These are phyloP conservation scores for Lydus trimaculatus DNA, from an alignment of 2,888 invertebrate genomes.

Conservation along the genomic window DNA sequence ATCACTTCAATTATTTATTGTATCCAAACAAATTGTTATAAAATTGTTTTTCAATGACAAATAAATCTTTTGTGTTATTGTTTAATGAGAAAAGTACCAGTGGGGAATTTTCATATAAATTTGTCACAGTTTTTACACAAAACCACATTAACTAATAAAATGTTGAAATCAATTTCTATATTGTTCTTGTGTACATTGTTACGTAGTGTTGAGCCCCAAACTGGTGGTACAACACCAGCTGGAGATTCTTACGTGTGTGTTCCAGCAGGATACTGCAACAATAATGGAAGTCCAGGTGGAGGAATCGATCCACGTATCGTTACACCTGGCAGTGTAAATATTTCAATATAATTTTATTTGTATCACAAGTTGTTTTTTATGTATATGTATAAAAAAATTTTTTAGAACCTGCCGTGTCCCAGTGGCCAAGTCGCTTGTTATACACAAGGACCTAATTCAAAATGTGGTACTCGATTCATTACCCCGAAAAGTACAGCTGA, in stretches of 20 bases:
- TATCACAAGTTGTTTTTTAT: constrained; percentile 6
- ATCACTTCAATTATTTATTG: background rate
- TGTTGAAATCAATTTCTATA: background rate
- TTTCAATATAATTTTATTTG: too few relatives aligned
- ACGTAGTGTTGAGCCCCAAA: background rate
- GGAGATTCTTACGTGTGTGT: constrained; percentile 49
- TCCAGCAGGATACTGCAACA: constrained; percentile 46
- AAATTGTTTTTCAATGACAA: background rate
- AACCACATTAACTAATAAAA: background rate
- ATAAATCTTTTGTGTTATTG: background rate
- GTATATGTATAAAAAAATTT: background rate
- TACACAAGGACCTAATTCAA: constrained; percentile 35
- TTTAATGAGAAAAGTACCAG: background rate
- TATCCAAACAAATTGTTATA: background rate
- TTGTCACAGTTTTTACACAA: background rate
- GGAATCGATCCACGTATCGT: constrained; percentile 53
- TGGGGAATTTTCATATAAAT: background rate
- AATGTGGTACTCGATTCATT: constrained; percentile 61
- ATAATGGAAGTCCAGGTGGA: constrained; percentile 23
- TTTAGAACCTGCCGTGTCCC: constrained; percentile 43
- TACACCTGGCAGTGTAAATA: constrained; percentile 41
- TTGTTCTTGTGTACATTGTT: background rate
- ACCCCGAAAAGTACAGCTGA: constrained; percentile 54
- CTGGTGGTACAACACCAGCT: constrained; percentile 34
- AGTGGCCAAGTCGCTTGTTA: constrained; percentile 49